phyloP scores from a whole-genome alignment of 2,797 vertebrate species.

The Xenentodon cancila region DNA sequence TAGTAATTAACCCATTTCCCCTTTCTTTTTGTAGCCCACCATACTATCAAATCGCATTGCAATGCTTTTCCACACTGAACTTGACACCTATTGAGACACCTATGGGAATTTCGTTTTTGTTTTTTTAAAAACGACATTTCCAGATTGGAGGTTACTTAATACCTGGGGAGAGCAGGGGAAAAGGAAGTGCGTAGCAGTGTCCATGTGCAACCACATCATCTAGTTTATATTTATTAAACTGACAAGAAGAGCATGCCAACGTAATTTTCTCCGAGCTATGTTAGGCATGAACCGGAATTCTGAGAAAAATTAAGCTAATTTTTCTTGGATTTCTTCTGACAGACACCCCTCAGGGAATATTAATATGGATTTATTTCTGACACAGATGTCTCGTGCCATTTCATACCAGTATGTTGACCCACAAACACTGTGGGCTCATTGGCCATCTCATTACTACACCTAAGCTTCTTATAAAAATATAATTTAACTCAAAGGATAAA shows the following conservation, averaged over 20 bases:
- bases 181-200: background rate
- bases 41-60: conserved; percentile 36
- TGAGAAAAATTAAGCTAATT: background rate
- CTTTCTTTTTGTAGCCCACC: conserved; percentile 41
- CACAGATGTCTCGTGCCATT: conserved; percentile 18
- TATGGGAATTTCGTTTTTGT: background rate
- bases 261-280: conserved; percentile 5
- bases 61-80: conserved; percentile 22
- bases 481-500: background rate
- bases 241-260: background rate
- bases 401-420: conserved; percentile 15
- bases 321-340: background rate
- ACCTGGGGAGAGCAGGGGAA: conserved; percentile 19
- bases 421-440: conserved; percentile 5
- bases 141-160: conserved; percentile 11
- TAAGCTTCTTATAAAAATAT: conserved; percentile 12
- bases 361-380: conserved; percentile 26
- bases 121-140: background rate
- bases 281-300: conserved; percentile 6
- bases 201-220: background rate
- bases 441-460: background rate
- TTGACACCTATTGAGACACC: conserved; percentile 30
- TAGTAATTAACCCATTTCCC: conserved; percentile 66
- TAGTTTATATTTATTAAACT: background rate
- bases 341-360: conserved; percentile 11